Evolutionary conservation across 2,888 invertebrate species (phyloP), one percentile per base, ranked within the genome.

Genomic region (Callyntrura guangdongensis): DNA sequence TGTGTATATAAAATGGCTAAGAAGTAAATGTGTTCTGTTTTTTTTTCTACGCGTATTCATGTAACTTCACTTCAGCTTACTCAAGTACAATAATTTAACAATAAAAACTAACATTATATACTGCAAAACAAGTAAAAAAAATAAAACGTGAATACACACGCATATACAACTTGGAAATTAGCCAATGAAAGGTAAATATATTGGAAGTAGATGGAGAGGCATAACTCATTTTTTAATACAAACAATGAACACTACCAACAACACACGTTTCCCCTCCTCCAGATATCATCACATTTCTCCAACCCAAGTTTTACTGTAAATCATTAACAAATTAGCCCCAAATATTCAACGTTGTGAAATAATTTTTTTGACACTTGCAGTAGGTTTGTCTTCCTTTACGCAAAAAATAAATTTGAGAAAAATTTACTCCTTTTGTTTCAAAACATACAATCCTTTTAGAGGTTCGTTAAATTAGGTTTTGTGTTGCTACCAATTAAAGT

Each of bases 101-200:
- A 90, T 90, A 81, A 69, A 90, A 82, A 56, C 69, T 89, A 89
- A 87, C 79, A 79, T 74, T 85, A 79, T 84, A 77, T 84, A n/a
- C n/a, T n/a, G n/a, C n/a, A n/a, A n/a, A n/a, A n/a, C n/a, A n/a
- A n/a, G n/a, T n/a, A n/a, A n/a, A n/a, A n/a, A n/a, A n/a, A n/a
- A n/a, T n/a, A n/a, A n/a, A n/a, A n/a, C n/a, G n/a, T n/a, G n/a
- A n/a, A 97, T 99, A 99, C 97, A 99, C 99, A 96, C 99, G 99
- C 96, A 99, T 99, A 36, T 36, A 36, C 6, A 36, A 36, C 3
- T 36, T 36, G 36, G 69, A n/a, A 74, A 27, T 77, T 77, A 56
- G 77, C 77, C 77, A 77, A 53, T 77, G 49, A 77, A 77, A 77
- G 25, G 49, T 49, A 53, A 49, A 77, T 77, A 25, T 53, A 53